These are phyloP conservation scores for Crocodylus rhombifer DNA, from an alignment of 2,797 vertebrate species.

Conservation along the genomic window DNA sequence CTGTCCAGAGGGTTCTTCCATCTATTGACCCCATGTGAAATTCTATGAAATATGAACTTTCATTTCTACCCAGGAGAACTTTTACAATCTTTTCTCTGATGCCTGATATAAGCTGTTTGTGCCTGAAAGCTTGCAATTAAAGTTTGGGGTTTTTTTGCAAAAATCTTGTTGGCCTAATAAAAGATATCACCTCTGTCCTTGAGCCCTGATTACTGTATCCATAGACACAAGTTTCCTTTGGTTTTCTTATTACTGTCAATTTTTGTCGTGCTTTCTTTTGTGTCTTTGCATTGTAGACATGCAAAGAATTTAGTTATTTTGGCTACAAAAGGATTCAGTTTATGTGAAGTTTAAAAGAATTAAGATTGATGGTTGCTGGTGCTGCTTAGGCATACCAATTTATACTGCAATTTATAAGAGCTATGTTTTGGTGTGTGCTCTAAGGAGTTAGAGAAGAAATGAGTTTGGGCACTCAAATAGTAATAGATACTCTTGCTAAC, in stretches of 20 bases:
- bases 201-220: not conserved
- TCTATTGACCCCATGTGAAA: too few species aligned
- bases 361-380: conserved; percentile 58
- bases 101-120: too few species aligned
- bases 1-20: too few species aligned
- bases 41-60: too few species aligned
- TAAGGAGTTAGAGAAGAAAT: conserved; percentile 39
- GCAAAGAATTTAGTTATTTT: conserved; percentile 65
- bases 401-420: conserved; percentile 63
- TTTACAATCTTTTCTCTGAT: too few species aligned
- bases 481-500: not conserved
- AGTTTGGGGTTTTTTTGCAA: too few species aligned
- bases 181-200: too few species aligned
- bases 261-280: not conserved
- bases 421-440: conserved; percentile 18
- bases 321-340: conserved; percentile 58
- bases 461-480: not conserved
- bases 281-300: conserved; percentile 38
- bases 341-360: conserved; percentile 57
- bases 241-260: conserved; percentile 64
- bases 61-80: too few species aligned
- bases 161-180: too few species aligned
- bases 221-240: conserved; percentile 61
- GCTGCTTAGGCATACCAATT: conserved; percentile 61
- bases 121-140: too few species aligned